Evolutionary conservation across 2,888 invertebrate species (phyloP).

Genomic region (Plebejus melissa): DNA sequence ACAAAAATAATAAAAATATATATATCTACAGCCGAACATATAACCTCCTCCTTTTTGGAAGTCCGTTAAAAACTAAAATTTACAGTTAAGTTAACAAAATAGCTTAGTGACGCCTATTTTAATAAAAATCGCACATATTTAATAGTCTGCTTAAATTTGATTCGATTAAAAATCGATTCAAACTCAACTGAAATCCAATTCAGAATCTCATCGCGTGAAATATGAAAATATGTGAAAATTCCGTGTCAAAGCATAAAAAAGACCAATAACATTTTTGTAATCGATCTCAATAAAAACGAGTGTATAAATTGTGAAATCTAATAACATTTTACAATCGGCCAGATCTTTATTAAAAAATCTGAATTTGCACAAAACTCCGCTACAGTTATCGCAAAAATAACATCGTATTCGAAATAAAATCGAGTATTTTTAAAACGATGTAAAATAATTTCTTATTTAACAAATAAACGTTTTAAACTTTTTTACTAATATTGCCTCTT

Average conservation of each 20-base stretch:
- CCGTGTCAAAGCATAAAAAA: conserved; percentile 13
- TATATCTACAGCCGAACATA: no score
- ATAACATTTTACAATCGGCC: conserved; percentile 5
- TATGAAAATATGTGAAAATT: conserved; percentile 17
- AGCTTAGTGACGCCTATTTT: neutral
- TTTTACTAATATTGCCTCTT: neutral
- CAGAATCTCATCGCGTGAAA: conserved; percentile 12
- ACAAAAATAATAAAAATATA: no score
- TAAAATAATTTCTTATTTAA: neutral
- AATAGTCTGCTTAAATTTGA: neutral
- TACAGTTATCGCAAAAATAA: conserved; percentile 5
- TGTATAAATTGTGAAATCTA: conserved; percentile 17
- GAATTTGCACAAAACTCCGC: neutral
- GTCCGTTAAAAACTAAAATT: neutral
- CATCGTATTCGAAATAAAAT: neutral
- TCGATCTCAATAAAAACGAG: conserved; percentile 12
- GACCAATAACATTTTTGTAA: neutral
- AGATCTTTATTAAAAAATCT: conserved; percentile 2
- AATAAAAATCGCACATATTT: neutral
- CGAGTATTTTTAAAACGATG: neutral
- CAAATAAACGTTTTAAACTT: neutral
- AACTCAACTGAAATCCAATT: conserved; percentile 12
- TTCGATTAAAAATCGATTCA: conserved; percentile 21
- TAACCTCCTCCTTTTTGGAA: no score
- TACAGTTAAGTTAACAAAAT: neutral